These are phyloP conservation scores for Ptilodon capucinus DNA, from an alignment of 2,888 invertebrate species.

Conservation along the genomic window DNA sequence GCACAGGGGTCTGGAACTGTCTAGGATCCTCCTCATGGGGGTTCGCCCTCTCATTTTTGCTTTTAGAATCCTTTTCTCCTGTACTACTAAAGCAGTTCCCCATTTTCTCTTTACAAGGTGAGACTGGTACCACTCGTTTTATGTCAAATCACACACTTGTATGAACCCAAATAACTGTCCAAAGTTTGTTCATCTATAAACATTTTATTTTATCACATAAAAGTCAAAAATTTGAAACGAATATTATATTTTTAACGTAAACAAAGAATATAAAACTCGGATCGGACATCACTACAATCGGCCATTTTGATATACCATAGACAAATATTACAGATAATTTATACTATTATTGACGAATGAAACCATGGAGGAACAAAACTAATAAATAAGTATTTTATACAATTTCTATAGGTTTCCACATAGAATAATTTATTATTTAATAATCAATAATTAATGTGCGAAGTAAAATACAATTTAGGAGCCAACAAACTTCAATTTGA, in stretches of 20 bases:
- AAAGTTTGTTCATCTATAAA: slow-evolving; percentile 67
- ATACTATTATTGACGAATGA: too few relatives aligned
- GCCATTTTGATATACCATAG: slow-evolving; percentile 79
- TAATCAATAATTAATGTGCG: too few relatives aligned
- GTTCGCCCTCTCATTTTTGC: slow-evolving; percentile 82
- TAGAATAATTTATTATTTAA: too few relatives aligned
- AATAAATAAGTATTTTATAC: neutral
- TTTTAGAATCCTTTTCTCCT: slow-evolving; percentile 86
- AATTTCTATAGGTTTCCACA: too few relatives aligned
- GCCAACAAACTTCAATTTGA: too few relatives aligned
- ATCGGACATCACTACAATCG: slow-evolving; percentile 73
- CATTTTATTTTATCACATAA: slow-evolving; percentile 76
- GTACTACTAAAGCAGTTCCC: slow-evolving; percentile 93
- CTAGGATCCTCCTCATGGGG: slow-evolving; percentile 76
- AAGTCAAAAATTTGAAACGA: slow-evolving; percentile 61
- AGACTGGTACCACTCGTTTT: slow-evolving; percentile 75
- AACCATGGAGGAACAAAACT: neutral
- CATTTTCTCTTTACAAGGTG: slow-evolving; percentile 86
- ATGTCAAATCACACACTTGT: slow-evolving; percentile 78
- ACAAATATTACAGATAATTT: slow-evolving; percentile 42
- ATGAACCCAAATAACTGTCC: slow-evolving; percentile 65
- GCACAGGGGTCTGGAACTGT: slow-evolving; percentile 85
- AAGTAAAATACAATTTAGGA: too few relatives aligned
- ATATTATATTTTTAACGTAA: slow-evolving; percentile 73
- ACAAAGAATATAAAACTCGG: slow-evolving; percentile 78